Conservation (phyloP, 2,797 vertebrate species). For the Trichosurus vulpecula region DNA sequence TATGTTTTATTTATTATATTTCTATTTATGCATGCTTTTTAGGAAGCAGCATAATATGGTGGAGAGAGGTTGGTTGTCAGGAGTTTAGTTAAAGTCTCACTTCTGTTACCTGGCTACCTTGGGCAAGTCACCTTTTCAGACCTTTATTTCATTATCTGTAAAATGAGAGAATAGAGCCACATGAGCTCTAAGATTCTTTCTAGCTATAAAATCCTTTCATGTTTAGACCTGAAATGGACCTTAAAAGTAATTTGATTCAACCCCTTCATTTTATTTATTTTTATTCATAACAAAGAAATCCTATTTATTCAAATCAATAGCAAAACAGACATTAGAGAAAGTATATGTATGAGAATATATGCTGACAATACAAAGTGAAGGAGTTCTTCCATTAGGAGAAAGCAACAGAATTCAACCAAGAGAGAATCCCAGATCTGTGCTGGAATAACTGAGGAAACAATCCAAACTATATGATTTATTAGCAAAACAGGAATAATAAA, state of each 20-base stretch:
- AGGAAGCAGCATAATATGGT: background rate
- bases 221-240: background rate
- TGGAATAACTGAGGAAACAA: background rate
- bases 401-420: background rate
- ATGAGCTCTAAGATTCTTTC: slow-evolving; percentile 28
- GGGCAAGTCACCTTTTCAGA: background rate
- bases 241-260: background rate
- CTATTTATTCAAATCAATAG: background rate
- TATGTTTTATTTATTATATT: background rate
- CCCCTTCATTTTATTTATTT: background rate
- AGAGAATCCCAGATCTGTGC: background rate
- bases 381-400: background rate
- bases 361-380: background rate
- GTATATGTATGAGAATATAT: background rate
- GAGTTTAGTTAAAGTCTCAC: slow-evolving; percentile 33
- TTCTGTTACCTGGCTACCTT: background rate
- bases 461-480: background rate
- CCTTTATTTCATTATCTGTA: background rate
- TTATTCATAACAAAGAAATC: background rate
- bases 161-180: background rate
- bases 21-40: background rate
- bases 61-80: slow-evolving; percentile 4
- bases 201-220: background rate
- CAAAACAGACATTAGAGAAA: background rate
- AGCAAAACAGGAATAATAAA: background rate